Base-by-base conservation (phyloP, 2,113 vertebrate species). In the Oncorhynchus kisutch region DNA sequence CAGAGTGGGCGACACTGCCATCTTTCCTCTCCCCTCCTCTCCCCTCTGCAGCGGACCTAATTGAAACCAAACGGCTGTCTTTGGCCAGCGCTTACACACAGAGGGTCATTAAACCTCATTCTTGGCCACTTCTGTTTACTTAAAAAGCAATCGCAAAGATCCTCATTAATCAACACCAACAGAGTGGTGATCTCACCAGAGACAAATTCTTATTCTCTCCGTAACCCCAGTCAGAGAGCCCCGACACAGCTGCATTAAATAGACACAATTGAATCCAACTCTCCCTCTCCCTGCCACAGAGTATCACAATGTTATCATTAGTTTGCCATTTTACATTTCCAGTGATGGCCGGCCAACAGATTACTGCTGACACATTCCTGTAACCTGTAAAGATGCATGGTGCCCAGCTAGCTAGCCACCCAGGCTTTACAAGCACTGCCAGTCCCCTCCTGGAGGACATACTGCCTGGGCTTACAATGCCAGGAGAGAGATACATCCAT, bases 41-140 rank as follows among this genome's bases (percentile, higher is more conserved):
- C 70, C 31, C 51, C 51, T 54, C 51, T 54, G 51, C 83, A 45
- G 39, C 2, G 90, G 84, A 89, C 92, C 93, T 94, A 92, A 95
- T 93, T 95, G 92, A 93, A 95, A 94, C 89, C 92, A 95, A 94
- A 91, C 88, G 84, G 91, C 86, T 81, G 89, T 94, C 91, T 94
- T 88, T 93, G 90, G 91, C 91, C 76, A 78, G 90, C 89, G 93
- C 65, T 60, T 80, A 73, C 88, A 90, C 81, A 82, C 51, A 54
- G 39, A 39, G 39, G 9, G 86, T 84, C 82, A 90, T 86, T 91
- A 92, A 91, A 88, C 88, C 80, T 84, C 73, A 67, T 75, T 77
- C 83, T 87, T 76, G 81, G 87, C 90, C 89, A 91, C 89, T 86
- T 93, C 87, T 88, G 92, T 93, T 89, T 92, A 92, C 89, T 93